Conservation (phyloP, 2,113 vertebrate species). For the Neotoma lepida region DNA sequence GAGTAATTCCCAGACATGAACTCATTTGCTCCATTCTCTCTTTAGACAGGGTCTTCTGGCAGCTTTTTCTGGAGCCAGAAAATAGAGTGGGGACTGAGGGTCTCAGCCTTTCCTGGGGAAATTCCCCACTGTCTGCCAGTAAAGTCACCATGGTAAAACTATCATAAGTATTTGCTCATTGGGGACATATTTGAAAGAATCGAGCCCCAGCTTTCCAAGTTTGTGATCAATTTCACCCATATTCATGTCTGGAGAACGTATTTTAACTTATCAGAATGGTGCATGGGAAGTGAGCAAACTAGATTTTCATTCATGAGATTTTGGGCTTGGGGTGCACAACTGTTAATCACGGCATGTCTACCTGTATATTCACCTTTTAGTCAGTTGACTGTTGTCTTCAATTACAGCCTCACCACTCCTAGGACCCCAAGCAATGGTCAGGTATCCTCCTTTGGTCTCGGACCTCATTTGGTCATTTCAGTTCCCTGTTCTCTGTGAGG, state of each 20-base stretch:
- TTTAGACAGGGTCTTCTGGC: not conserved
- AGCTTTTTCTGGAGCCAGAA: not conserved
- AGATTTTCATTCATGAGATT: not conserved
- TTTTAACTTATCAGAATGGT: not conserved
- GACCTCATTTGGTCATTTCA: not conserved
- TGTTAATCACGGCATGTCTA: not conserved
- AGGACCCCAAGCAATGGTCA: not conserved
- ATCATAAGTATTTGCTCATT: not conserved
- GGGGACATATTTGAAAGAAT: not conserved
- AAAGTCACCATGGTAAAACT: not conserved
- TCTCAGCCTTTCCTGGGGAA: not conserved
- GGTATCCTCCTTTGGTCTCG: not conserved
- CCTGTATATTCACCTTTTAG: not conserved
- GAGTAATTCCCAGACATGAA: not conserved
- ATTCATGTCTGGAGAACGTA: not conserved
- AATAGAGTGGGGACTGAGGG: not conserved
- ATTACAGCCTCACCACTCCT: not conserved
- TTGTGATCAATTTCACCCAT: not conserved
- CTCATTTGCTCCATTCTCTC: not conserved
- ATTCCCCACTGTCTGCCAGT: not conserved
- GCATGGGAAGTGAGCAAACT: not conserved
- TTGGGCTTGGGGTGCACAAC: not conserved
- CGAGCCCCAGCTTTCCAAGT: not conserved
- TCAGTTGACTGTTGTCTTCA: not conserved
- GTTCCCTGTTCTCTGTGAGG: not conserved